Evolutionary conservation across 1,140 invertebrate genomes (phyloP).

Genomic region (Zaprionus ghesquierei): DNA sequence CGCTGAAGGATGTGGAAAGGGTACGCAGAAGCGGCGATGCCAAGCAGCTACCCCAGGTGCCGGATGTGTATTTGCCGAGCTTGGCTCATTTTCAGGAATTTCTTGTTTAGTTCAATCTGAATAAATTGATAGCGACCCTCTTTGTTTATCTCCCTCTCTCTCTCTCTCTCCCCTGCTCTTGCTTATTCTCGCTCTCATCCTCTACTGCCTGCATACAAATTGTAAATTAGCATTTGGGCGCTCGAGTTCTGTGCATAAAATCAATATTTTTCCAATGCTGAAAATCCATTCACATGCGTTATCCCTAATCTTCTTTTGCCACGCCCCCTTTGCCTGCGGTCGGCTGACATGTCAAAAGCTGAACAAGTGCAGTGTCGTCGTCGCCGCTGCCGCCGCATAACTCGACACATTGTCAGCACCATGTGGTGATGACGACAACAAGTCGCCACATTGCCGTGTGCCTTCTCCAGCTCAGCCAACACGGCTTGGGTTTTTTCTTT

Average conservation of each 20-base stretch:
- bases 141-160: not conserved
- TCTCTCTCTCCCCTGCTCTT: not conserved
- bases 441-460: constrained; percentile 1
- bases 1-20: constrained; percentile 30
- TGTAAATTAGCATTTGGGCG: constrained; percentile 53
- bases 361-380: constrained; percentile 50
- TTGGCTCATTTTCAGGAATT: constrained; percentile 43
- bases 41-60: constrained; percentile 26
- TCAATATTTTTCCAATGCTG: constrained; percentile 40
- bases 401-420: constrained; percentile 56
- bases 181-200: not conserved
- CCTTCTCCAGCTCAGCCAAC: not conserved
- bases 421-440: not conserved
- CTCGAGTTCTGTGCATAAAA: constrained; percentile 41
- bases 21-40: constrained; percentile 26
- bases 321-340: constrained; percentile 7
- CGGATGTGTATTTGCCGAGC: constrained; percentile 55
- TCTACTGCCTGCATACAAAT: constrained; percentile 43
- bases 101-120: constrained; percentile 27
- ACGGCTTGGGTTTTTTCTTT: constrained; percentile 6
- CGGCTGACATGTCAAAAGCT: constrained; percentile 50
- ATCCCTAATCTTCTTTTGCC: not conserved
- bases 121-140: not conserved
- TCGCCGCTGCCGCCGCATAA: not conserved
- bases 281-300: constrained; percentile 11